These are phyloP conservation scores for Calliopsis andreniformis DNA, from an alignment of 1,140 invertebrate species.

Conservation along the genomic window DNA sequence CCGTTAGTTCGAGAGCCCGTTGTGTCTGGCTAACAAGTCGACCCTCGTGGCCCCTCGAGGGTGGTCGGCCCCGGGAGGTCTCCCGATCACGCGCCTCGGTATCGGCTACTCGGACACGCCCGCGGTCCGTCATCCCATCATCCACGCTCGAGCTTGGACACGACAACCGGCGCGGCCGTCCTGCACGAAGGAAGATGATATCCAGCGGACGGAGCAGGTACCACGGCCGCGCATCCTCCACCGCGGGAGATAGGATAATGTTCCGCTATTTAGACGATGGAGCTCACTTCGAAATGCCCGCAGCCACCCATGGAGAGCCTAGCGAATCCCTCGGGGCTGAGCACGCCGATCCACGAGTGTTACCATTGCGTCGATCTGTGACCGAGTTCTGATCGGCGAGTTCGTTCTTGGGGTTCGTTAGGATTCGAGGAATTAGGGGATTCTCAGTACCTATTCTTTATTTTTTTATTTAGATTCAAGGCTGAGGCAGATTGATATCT, in stretches of 20 bases:
- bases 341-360: too few relatives aligned
- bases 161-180: constrained; percentile 52
- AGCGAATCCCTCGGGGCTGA: neutral
- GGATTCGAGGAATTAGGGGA: too few relatives aligned
- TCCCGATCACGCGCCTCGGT: constrained; percentile 73
- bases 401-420: too few relatives aligned
- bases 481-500: too few relatives aligned
- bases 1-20: constrained; percentile 69
- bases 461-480: too few relatives aligned
- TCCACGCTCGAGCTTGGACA: constrained; percentile 67
- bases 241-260: constrained; percentile 63
- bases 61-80: constrained; percentile 77
- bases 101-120: constrained; percentile 76
- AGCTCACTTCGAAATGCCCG: constrained; percentile 49
- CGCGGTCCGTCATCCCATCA: constrained; percentile 77
- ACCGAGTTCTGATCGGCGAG: neutral
- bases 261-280: constrained; percentile 63
- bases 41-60: constrained; percentile 76
- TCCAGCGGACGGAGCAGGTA: constrained; percentile 36
- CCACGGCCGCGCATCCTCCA: constrained; percentile 26
- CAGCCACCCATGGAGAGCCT: constrained; percentile 62
- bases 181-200: constrained; percentile 31
- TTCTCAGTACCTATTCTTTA: too few relatives aligned
- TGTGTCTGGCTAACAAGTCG: constrained; percentile 76
- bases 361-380: neutral